Conservation (phyloP, 1,140 invertebrate species). For the Sitophilus oryzae region DNA sequence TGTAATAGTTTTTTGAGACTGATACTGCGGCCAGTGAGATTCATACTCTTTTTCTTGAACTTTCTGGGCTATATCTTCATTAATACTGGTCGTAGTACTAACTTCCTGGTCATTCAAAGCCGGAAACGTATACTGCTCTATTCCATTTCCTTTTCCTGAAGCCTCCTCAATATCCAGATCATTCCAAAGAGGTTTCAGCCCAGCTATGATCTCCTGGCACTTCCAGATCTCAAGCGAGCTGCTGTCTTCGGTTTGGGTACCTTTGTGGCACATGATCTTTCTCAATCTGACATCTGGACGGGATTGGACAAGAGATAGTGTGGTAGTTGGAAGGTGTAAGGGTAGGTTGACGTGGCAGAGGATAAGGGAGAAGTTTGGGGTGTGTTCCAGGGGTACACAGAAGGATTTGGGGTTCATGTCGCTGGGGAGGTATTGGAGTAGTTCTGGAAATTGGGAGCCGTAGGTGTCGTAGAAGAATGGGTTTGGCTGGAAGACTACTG, state of each 20-base stretch:
- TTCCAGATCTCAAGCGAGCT: conserved; percentile 1
- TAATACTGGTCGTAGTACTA: not conserved
- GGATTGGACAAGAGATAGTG: not conserved
- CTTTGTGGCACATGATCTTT: not conserved
- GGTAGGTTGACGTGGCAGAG: conserved; percentile 14
- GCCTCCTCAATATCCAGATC: not conserved
- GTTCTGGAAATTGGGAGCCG: conserved; percentile 11
- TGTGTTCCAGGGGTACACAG: conserved; percentile 5
- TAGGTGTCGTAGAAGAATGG: conserved; percentile 18
- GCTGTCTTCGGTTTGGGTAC: conserved; percentile 5
- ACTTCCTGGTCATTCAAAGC: not conserved
- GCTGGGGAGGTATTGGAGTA: not conserved
- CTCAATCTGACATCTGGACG: not conserved
- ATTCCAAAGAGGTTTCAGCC: conserved; percentile 6
- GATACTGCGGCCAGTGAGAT: not conserved
- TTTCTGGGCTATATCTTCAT: not conserved
- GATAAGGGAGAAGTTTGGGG: conserved; percentile 15
- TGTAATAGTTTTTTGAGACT: not conserved
- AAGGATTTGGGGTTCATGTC: conserved; percentile 1
- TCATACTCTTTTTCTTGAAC: conserved; percentile 1
- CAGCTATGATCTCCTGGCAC: conserved; percentile 3
- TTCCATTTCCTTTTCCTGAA: too few species aligned
- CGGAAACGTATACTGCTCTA: not conserved
- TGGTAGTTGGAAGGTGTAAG: not conserved
- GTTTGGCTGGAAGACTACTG: conserved; percentile 17